Conservation (phyloP, 2,888 invertebrate species). For the Galerucella pusilla region DNA sequence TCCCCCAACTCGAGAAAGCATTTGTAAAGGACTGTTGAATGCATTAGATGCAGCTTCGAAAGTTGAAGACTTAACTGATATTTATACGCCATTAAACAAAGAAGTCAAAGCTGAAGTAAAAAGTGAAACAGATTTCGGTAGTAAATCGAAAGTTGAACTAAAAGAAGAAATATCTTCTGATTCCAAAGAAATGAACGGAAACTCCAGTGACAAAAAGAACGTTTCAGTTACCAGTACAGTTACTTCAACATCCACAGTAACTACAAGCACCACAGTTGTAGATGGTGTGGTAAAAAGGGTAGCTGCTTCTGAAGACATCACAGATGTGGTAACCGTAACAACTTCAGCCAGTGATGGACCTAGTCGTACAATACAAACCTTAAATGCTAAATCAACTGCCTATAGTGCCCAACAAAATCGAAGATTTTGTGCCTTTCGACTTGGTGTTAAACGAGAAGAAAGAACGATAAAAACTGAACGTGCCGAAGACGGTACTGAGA, state of each 20-base stretch:
- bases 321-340: constrained; percentile 60
- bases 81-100: constrained; percentile 56
- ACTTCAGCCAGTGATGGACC: constrained; percentile 54
- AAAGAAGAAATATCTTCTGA: too few relatives aligned
- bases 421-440: constrained; percentile 68
- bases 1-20: constrained; percentile 66
- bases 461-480: constrained; percentile 73
- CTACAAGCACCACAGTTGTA: constrained; percentile 62
- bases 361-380: constrained; percentile 58
- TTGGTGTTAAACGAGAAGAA: constrained; percentile 72
- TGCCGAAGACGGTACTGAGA: constrained; percentile 73
- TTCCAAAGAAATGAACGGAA: too few relatives aligned
- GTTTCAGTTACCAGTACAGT: constrained; percentile 54
- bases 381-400: constrained; percentile 56
- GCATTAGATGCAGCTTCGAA: constrained; percentile 73
- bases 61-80: constrained; percentile 65
- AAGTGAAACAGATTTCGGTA: constrained; percentile 40
- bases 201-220: constrained; percentile 61
- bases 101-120: constrained; percentile 48
- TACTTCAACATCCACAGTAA: constrained; percentile 64
- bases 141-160: too few relatives aligned
- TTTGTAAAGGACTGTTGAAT: constrained; percentile 72
- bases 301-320: constrained; percentile 64
- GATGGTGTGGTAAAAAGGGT: constrained; percentile 67
- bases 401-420: constrained; percentile 72